Base-by-base conservation (phyloP, 2,113 vertebrate genomes). In the Oryzias celebensis region DNA sequence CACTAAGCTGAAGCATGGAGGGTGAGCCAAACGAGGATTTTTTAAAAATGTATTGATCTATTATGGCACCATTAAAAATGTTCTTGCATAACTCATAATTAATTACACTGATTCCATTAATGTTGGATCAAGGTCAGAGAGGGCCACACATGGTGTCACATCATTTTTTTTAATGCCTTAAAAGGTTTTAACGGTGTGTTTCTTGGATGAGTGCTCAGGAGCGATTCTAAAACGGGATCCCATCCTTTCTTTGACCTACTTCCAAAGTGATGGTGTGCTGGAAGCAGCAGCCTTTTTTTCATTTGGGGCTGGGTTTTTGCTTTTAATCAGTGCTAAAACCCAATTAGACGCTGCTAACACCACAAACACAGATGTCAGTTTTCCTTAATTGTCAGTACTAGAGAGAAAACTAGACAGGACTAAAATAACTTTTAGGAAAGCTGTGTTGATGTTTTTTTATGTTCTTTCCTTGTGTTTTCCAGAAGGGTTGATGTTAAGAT, bases 401-500 rank as follows among this genome's bases (percentile, higher is more conserved):
- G 65, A 71, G 55, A 81, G 61, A 62, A 45, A 54, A 47, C 36
- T 12, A 26, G 42, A 45, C 45, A 65, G 56, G 58, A 10, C 48
- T 75, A 43, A 44, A 10, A 26, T 62, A 43, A 44, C 49, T 74
- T 77, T 46, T 51, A 46, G 2, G 8, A 61, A 36, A 66, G 18
- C 58, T 66, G 49, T 44, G 36, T 36, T 46, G 15, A 41, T 41
- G 26, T 28, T 28, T 20, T 17, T 15, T 41, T 17, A 22, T 16
- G 22, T 79, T 43, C 62, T 58, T 48, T 59, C 42, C 72, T 41
- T 74, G 58, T 75, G 54, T 17, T 62, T 80, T 12, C 59, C 75
- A 96, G 93, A 59, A 90, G 91, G 49, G 88, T 90, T 87, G 93
- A 95, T 80, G 89, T 91, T 59, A 93, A 90, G 84, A 89, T 90